These are phyloP conservation scores for Marronus borbonicus DNA, from an alignment of 2,888 invertebrate species.

Conservation along the genomic window DNA sequence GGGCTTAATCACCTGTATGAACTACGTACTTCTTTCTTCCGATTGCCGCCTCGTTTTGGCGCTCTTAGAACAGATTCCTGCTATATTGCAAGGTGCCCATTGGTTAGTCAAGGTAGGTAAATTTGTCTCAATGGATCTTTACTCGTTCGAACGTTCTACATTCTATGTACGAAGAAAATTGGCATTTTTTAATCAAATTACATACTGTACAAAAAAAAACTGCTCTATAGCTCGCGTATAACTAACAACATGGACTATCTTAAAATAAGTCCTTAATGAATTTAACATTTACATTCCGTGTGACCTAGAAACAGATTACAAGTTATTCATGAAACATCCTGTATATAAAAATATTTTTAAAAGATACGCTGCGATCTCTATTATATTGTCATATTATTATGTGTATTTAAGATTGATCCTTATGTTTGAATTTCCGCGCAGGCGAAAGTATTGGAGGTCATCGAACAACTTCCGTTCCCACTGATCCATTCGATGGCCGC, in stretches of 20 bases:
- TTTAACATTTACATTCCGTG: too few relatives aligned
- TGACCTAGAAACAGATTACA: too few relatives aligned
- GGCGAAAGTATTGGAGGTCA: conserved; percentile 78
- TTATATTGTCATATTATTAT: too few relatives aligned
- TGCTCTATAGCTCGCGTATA: background rate
- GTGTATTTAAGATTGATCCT: background rate
- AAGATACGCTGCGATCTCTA: too few relatives aligned
- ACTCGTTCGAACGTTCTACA: background rate
- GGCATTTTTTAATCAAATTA: too few relatives aligned
- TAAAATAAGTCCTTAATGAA: too few relatives aligned
- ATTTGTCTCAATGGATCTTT: background rate
- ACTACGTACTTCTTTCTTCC: conserved; percentile 76
- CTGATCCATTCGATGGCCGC: conserved; percentile 74
- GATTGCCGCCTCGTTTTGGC: conserved; percentile 74
- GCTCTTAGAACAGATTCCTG: conserved; percentile 76
- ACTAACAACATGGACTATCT: too few relatives aligned
- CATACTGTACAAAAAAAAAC: too few relatives aligned
- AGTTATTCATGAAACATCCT: background rate
- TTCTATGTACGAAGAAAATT: too few relatives aligned
- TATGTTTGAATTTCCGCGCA: conserved; percentile 61
- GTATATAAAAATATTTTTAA: background rate
- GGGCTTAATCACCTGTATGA: conserved; percentile 75
- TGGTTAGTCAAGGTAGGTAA: conserved; percentile 86
- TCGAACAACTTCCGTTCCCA: conserved; percentile 75
- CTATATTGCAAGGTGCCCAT: conserved; percentile 82